Base-by-base conservation (phyloP, 64 coral and sea anemone genomes). In the Stichodactyla mertensii region DNA sequence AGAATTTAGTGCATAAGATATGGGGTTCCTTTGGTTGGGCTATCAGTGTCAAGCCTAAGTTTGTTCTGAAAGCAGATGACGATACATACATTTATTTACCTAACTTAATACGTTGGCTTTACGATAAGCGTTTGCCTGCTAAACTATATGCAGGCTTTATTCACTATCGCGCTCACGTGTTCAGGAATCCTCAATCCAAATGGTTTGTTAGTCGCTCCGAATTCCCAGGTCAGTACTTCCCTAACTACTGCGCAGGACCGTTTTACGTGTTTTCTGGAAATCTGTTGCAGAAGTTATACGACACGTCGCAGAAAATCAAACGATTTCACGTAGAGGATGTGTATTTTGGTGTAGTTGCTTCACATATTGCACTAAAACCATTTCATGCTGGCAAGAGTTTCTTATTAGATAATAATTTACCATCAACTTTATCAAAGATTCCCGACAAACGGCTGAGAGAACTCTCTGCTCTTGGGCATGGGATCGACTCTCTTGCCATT, bases 81-180 rank as follows among this genome's bases (percentile, higher is more conserved):
- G 87, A 89, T 83, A 57, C 79, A 8, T 89, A 89, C 55, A 55
- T 89, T 62, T 57, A 89, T 52, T n/a, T 89, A 54, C 87, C 87
- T 24, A 80, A 89, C 10, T 23, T 89, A 9, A 61, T 62, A 2
- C 19, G 7, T 4, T 89, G 87, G 87, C 52, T 89, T 60, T 28
- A 59, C 20, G 58, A 55, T 66, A 54, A 23, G 52, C 20, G 13
- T 28, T 52, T 79, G 51, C 77, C 77, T 6, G 7, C 22, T 16
- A 52, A 24, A 24, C 18, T 89, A 27, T 89, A 89, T n/a, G 87
- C 87, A 55, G 87, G 87, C 4, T 82, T 82, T 57, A 55, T 89
- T 4, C 55, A 62, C 16, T 60, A 66, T 55, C 79, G 78, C 20
- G 28, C 0, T 19, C 51, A 12, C 5, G 79, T 89, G 7, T 66